phyloP scores from a whole-genome alignment of 2,797 vertebrate genomes.

The Sandelia bainsii region DNA sequence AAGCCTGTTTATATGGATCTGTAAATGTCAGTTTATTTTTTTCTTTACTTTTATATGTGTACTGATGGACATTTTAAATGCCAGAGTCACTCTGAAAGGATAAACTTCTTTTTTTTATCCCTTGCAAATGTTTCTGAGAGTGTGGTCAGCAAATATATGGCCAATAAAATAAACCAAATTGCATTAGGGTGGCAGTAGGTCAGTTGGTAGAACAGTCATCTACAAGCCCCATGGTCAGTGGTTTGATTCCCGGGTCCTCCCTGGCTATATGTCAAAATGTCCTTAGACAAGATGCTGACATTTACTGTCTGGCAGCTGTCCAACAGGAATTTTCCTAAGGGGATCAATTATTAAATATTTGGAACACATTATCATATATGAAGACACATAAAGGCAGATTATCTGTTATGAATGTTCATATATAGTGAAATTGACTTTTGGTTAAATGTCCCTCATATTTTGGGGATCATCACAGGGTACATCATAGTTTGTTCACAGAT shows the following conservation, averaged over 20 bases:
- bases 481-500: background rate
- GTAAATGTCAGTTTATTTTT: conserved; percentile 45
- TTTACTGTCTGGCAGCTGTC: too few relatives aligned
- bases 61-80: conserved; percentile 32
- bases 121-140: background rate
- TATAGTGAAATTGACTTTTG: background rate
- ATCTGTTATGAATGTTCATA: background rate
- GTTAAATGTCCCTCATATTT: background rate
- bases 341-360: background rate
- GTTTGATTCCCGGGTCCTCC: too few relatives aligned
- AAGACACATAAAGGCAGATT: background rate
- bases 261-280: too few relatives aligned
- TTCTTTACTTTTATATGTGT: background rate
- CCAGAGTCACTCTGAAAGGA: conserved; percentile 2
- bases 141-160: background rate
- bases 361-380: background rate
- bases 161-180: background rate
- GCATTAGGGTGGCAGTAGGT: too few relatives aligned
- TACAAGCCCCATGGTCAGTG: too few relatives aligned
- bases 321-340: too few relatives aligned
- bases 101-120: background rate
- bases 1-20: conserved; percentile 7
- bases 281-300: too few relatives aligned
- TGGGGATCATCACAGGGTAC: background rate
- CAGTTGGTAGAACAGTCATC: too few relatives aligned